These are phyloP conservation scores for Nansenia antarctica DNA, from an alignment of 2,113 vertebrate species.

Conservation along the genomic window DNA sequence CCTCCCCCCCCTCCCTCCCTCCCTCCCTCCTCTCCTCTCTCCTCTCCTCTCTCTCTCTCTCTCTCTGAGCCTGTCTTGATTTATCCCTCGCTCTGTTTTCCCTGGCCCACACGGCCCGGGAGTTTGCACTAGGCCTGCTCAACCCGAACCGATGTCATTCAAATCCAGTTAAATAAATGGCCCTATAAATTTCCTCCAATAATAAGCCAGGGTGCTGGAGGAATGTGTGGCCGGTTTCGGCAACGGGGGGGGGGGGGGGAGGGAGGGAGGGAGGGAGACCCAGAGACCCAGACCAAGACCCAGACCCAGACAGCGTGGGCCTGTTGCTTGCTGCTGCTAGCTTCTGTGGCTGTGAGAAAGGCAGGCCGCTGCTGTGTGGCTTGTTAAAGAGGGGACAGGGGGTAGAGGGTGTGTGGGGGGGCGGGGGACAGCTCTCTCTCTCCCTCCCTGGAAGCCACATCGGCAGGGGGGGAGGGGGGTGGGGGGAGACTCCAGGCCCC, in stretches of 20 bases:
- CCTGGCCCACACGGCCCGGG: constrained; percentile 82
- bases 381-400: constrained; percentile 57
- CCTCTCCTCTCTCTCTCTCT: constrained; percentile 6
- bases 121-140: constrained; percentile 82
- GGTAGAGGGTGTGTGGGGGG: not conserved
- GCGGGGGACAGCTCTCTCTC: constrained; percentile 14
- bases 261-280: not conserved
- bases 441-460: constrained; percentile 69
- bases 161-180: constrained; percentile 91
- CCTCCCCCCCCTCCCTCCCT: constrained; percentile 10
- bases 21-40: constrained; percentile 5
- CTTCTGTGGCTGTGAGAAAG: constrained; percentile 81
- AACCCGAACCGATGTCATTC: constrained; percentile 89
- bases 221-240: constrained; percentile 74
- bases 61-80: constrained; percentile 79
- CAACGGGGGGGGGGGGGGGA: constrained; percentile 16
- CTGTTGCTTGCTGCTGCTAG: constrained; percentile 22
- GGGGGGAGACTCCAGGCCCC: constrained; percentile 65
- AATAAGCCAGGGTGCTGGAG: constrained; percentile 84
- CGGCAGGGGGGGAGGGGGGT: constrained; percentile 58
- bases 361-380: constrained; percentile 64
- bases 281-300: constrained; percentile 56
- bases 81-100: constrained; percentile 90
- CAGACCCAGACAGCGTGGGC: constrained; percentile 70
- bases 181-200: constrained; percentile 90